Evolutionary conservation across 2,113 vertebrate species (phyloP).

Genomic region (Poeciliopsis occidentalis): DNA sequence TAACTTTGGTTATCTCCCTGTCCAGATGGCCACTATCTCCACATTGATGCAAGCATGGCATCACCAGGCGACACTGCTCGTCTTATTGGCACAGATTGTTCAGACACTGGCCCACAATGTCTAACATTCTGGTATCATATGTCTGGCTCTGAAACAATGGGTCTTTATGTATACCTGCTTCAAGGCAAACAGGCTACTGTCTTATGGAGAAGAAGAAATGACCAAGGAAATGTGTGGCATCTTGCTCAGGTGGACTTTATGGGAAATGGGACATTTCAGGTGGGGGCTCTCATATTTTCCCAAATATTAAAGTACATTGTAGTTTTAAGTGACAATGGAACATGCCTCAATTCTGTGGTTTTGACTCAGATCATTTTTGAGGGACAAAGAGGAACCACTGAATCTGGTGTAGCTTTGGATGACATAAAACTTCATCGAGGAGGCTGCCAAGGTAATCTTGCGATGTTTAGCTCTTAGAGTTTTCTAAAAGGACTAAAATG

Average conservation of each 20-base stretch:
- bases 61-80: slow-evolving; percentile 68
- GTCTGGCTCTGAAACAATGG: slow-evolving; percentile 78
- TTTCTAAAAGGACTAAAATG: not conserved
- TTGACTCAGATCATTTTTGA: not conserved
- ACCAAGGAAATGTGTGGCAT: slow-evolving; percentile 77
- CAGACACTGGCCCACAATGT: slow-evolving; percentile 75
- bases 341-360: too few species aligned
- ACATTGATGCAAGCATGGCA: slow-evolving; percentile 71
- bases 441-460: not conserved
- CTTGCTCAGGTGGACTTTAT: slow-evolving; percentile 68
- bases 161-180: slow-evolving; percentile 74
- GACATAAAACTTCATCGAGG: not conserved
- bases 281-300: slow-evolving; percentile 7
- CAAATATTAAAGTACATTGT: too few species aligned
- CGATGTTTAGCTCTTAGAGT: not conserved
- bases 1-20: slow-evolving; percentile 60
- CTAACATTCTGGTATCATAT: slow-evolving; percentile 89
- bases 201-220: slow-evolving; percentile 63
- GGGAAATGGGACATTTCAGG: slow-evolving; percentile 62
- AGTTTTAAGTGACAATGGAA: too few species aligned
- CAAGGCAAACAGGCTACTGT: slow-evolving; percentile 32
- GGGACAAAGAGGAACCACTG: not conserved
- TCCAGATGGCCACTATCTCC: slow-evolving; percentile 66
- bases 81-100: slow-evolving; percentile 77
- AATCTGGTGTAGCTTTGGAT: not conserved